These are phyloP conservation scores for Andrena fulva DNA, from an alignment of 2,888 invertebrate species.

Conservation along the genomic window DNA sequence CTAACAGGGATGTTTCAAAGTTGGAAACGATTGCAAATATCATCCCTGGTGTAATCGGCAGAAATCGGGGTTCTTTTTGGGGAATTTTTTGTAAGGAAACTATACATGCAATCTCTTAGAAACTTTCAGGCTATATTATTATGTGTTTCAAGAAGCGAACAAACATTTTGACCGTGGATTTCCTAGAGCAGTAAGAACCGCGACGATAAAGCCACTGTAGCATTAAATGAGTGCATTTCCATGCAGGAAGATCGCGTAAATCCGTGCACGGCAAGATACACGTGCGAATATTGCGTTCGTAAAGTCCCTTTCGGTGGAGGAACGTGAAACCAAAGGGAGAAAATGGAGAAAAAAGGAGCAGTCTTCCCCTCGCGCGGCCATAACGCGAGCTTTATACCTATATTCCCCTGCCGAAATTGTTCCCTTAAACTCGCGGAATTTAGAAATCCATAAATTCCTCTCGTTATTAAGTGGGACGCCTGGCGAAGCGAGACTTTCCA, in stretches of 20 bases:
- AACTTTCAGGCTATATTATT: too few relatives aligned
- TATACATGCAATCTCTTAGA: too few relatives aligned
- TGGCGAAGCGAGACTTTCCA: too few relatives aligned
- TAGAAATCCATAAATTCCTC: conserved; percentile 26
- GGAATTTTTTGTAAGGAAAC: too few relatives aligned
- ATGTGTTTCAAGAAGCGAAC: too few relatives aligned
- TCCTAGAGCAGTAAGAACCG: neutral
- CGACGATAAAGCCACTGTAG: neutral
- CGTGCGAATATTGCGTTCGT: conserved; percentile 46
- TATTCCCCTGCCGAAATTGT: conserved; percentile 1
- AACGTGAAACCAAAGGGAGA: neutral
- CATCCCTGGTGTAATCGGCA: too few relatives aligned
- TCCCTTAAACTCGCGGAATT: conserved; percentile 27
- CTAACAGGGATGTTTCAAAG: neutral
- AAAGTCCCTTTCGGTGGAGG: conserved; percentile 36
- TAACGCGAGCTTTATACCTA: neutral
- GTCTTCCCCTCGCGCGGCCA: neutral
- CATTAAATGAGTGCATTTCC: conserved; percentile 22
- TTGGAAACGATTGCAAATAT: neutral
- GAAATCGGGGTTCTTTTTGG: too few relatives aligned
- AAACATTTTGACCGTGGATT: neutral
- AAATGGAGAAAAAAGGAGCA: neutral
- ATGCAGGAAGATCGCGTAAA: conserved; percentile 29
- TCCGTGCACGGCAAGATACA: conserved; percentile 24
- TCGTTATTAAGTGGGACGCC: conserved; percentile 33